phyloP scores from a whole-genome alignment of 2,888 invertebrate genomes.

The Alsophila aescularia region DNA sequence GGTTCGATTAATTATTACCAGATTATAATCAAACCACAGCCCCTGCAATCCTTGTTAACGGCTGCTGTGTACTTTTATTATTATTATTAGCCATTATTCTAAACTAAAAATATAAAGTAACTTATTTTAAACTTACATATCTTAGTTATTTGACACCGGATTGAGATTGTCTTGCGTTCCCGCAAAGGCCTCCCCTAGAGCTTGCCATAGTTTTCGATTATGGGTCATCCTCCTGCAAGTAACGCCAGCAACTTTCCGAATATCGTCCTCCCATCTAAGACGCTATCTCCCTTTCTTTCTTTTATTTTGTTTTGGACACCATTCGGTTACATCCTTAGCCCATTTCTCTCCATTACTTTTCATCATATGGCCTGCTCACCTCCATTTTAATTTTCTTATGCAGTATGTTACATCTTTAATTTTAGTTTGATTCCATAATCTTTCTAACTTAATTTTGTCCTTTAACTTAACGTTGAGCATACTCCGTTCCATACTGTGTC shows the following conservation, averaged over 20 bases:
- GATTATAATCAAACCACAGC: constrained; percentile 32
- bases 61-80: no score
- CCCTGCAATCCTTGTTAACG: constrained; percentile 18
- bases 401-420: no score
- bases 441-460: neutral
- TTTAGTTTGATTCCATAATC: neutral
- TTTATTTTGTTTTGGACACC: neutral
- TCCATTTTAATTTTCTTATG: no score
- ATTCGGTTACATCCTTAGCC: no score
- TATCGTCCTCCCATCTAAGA: neutral
- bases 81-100: no score
- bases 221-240: neutral
- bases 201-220: no score
- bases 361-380: neutral
- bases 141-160: no score
- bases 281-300: neutral
- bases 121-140: no score
- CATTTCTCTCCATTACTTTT: neutral
- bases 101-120: no score
- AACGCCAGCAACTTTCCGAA: neutral
- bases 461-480: neutral
- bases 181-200: no score
- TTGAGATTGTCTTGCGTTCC: no score
- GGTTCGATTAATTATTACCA: constrained; percentile 53
- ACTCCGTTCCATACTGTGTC: no score